These are phyloP conservation scores for Papilio demoleus DNA, from an alignment of 2,888 invertebrate species.

Conservation along the genomic window DNA sequence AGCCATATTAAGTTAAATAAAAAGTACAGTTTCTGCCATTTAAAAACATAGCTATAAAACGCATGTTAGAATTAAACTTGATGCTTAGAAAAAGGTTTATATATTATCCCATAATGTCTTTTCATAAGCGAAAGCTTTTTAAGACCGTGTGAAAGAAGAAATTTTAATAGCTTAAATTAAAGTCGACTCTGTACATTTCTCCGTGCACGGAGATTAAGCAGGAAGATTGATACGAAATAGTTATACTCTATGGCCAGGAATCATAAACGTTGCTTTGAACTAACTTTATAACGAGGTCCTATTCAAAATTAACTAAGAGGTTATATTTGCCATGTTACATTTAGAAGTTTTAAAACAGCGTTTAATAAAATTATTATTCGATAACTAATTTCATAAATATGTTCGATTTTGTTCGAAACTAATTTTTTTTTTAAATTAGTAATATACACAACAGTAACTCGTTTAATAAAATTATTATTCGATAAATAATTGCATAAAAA, in stretches of 20 bases:
- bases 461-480: not conserved
- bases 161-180: conserved; percentile 10
- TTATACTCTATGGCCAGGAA: not conserved
- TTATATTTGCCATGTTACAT: not conserved
- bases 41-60: not conserved
- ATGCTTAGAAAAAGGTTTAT: not conserved
- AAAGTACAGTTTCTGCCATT: not conserved
- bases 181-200: conserved; percentile 12
- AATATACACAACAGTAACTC: not conserved
- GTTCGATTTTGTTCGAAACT: no score
- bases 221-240: not conserved
- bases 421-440: no score
- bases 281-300: not conserved
- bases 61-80: conserved; percentile 2
- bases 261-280: not conserved
- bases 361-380: not conserved
- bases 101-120: not conserved
- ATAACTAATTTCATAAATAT: not conserved
- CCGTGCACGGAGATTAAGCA: not conserved
- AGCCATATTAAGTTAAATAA: not conserved
- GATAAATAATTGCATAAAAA: not conserved
- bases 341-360: not conserved
- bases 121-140: not conserved
- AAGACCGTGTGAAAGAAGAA: conserved; percentile 9
- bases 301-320: not conserved